phyloP scores from a whole-genome alignment of 2,888 invertebrate species.

The Lasioglossum figueresi region DNA sequence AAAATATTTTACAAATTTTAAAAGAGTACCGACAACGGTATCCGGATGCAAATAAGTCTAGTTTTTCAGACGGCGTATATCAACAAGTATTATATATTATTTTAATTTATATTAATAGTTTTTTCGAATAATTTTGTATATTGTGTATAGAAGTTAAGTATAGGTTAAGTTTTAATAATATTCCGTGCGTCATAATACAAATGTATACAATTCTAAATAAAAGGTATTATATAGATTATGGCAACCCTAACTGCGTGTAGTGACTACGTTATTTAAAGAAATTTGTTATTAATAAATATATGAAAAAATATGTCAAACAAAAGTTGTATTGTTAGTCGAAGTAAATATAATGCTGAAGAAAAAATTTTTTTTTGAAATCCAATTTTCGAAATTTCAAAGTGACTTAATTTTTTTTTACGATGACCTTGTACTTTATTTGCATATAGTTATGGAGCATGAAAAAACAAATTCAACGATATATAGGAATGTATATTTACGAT shows the following conservation, averaged over 20 bases:
- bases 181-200: not conserved
- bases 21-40: too few relatives aligned
- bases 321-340: not conserved
- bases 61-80: not conserved
- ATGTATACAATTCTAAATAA: not conserved
- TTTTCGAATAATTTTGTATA: not conserved
- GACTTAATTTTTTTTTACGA: too few relatives aligned
- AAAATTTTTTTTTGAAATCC: too few relatives aligned
- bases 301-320: not conserved
- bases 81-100: not conserved
- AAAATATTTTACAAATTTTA: constrained; percentile 2
- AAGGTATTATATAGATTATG: constrained; percentile 1
- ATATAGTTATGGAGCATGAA: too few relatives aligned
- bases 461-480: too few relatives aligned
- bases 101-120: not conserved
- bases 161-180: too few relatives aligned
- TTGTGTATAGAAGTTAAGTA: too few relatives aligned
- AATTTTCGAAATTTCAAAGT: too few relatives aligned
- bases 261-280: not conserved
- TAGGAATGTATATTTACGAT: not conserved
- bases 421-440: too few relatives aligned
- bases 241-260: not conserved
- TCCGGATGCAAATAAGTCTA: too few relatives aligned
- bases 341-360: not conserved
- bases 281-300: not conserved